These are phyloP conservation scores for Crotalus viridis DNA, from an alignment of 2,113 vertebrate species.

Conservation along the genomic window DNA sequence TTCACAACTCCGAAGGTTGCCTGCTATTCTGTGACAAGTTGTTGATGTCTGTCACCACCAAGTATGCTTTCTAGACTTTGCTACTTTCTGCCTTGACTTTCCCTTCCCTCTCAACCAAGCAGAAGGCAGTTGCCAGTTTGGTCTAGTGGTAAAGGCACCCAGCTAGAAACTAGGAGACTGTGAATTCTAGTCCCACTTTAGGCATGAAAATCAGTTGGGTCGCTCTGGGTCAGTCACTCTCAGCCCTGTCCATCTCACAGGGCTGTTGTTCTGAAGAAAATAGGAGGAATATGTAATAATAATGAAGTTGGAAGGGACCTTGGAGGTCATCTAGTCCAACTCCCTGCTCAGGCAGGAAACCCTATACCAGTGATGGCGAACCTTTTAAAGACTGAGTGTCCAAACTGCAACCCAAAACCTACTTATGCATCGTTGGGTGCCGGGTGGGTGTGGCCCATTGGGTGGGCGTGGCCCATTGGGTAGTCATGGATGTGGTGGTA, in stretches of 20 bases:
- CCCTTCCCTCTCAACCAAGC: background rate
- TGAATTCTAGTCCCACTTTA: background rate
- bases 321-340: too few species aligned
- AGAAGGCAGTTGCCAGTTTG: background rate
- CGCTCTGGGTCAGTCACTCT: background rate
- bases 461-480: too few species aligned
- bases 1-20: background rate
- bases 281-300: background rate
- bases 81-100: background rate
- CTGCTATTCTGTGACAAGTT: background rate
- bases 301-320: too few species aligned
- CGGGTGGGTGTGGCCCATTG: too few species aligned
- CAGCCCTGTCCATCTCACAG: background rate
- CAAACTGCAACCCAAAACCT: too few species aligned
- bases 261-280: background rate
- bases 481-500: too few species aligned
- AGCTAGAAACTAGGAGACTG: background rate
- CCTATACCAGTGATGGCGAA: too few species aligned
- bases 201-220: background rate
- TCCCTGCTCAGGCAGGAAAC: too few species aligned
- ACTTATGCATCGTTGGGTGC: too few species aligned
- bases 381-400: too few species aligned
- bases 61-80: background rate
- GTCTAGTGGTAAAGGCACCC: background rate
- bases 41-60: background rate